Conservation (phyloP, 2,888 invertebrate genomes). For the Leptopilina myrica region DNA sequence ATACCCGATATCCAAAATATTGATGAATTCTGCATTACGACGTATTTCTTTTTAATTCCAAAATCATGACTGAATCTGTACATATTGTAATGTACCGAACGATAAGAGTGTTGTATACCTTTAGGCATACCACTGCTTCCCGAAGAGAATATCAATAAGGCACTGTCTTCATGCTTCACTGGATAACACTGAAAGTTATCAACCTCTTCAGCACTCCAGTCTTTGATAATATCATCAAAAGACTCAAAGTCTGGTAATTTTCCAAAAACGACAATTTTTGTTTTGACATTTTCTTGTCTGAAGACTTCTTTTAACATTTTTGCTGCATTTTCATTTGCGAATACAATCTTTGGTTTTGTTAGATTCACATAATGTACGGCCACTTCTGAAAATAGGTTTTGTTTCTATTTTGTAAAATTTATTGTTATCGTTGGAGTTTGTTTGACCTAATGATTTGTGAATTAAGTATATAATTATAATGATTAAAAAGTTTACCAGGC, state of each 20-base stretch:
- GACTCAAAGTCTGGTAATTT: constrained; percentile 47
- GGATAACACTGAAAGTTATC: constrained; percentile 56
- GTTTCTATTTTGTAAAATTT: not conserved
- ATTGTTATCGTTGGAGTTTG: not conserved
- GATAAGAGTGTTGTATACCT: constrained; percentile 64
- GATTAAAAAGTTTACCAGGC: not conserved
- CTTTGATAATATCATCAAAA: constrained; percentile 55
- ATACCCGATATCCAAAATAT: constrained; percentile 65
- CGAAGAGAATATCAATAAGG: constrained; percentile 66
- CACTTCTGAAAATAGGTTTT: constrained; percentile 18
- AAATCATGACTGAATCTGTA: constrained; percentile 14
- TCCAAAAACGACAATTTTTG: constrained; percentile 54
- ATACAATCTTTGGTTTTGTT: constrained; percentile 54
- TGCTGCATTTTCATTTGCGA: constrained; percentile 47
- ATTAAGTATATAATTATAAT: no score
- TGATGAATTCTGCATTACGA: constrained; percentile 59
- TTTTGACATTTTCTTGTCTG: constrained; percentile 44
- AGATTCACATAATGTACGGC: constrained; percentile 21
- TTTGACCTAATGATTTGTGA: not conserved
- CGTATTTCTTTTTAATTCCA: not conserved
- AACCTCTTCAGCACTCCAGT: constrained; percentile 52
- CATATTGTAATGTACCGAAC: constrained; percentile 52
- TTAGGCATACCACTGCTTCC: constrained; percentile 70
- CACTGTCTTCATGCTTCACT: constrained; percentile 53
- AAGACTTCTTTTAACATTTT: constrained; percentile 39